Percentiles rank a stretch among this genome's conserved stretches.
Conservation (phyloP, 2,888 invertebrate genomes). For the Latheticus oryzae region DNA sequence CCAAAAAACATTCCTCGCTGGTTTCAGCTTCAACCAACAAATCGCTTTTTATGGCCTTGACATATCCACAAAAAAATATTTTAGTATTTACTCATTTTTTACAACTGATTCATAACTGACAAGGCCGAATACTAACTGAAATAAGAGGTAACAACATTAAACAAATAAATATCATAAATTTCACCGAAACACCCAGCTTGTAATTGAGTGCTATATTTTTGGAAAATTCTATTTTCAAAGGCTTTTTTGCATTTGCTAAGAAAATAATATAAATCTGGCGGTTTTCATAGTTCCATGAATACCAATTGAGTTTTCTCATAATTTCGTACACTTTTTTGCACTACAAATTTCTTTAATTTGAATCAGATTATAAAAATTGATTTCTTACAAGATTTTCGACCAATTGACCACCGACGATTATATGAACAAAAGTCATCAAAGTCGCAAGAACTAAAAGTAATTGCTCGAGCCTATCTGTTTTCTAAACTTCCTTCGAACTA, state of each 20-base stretch:
- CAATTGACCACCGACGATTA: conserved; percentile 1
- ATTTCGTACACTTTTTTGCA: neutral
- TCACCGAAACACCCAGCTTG: conserved; percentile 6
- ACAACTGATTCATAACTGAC: too few relatives aligned
- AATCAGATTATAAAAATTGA: neutral
- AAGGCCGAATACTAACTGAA: too few relatives aligned
- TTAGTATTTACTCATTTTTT: too few relatives aligned
- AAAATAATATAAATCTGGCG: neutral
- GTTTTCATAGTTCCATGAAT: conserved; percentile 3
- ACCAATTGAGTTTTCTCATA: neutral
- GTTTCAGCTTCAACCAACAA: too few relatives aligned
- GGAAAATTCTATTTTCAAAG: neutral
- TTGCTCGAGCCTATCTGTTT: conserved; percentile 1
- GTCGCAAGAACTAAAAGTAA: conserved; percentile 2
- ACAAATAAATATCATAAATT: too few relatives aligned
- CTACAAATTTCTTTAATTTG: neutral
- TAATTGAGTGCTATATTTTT: neutral
- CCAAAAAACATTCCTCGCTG: too few relatives aligned
- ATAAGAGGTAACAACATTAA: too few relatives aligned
- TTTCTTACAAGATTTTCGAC: conserved; percentile 3
- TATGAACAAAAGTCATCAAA: conserved; percentile 1
- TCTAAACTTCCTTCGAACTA: conserved; percentile 11
- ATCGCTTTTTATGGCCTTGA: too few relatives aligned
- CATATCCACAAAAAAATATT: too few relatives aligned
- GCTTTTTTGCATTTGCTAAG: neutral